These are phyloP conservation scores for Leuciscus idus DNA, from an alignment of 2,113 vertebrate genomes.

Conservation along the genomic window DNA sequence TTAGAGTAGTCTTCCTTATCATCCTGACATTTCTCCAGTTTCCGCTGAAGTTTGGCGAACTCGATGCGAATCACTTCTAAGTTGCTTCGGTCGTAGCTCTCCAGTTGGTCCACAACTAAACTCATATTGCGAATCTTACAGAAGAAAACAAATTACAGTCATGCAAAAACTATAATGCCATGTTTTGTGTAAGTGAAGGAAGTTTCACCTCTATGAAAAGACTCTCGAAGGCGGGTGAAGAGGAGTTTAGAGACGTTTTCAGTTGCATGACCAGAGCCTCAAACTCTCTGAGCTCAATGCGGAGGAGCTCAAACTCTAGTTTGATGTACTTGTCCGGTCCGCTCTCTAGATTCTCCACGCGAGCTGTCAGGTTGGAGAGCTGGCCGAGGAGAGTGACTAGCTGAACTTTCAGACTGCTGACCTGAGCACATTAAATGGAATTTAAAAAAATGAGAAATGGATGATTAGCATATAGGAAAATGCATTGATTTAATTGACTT, in stretches of 20 bases:
- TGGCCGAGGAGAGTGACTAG: conserved; percentile 63
- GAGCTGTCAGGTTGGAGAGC: conserved; percentile 57
- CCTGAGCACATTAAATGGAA: conserved; percentile 43
- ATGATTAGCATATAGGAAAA: not conserved
- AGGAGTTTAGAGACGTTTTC: conserved; percentile 67
- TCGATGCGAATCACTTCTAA: conserved; percentile 73
- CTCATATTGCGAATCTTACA: conserved; percentile 77
- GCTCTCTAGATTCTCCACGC: conserved; percentile 61
- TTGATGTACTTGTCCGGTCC: conserved; percentile 69
- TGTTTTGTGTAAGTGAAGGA: not conserved
- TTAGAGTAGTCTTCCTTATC: conserved; percentile 62
- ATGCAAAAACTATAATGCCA: not conserved
- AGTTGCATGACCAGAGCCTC: conserved; percentile 70
- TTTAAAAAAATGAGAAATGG: not conserved
- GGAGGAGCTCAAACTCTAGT: conserved; percentile 75
- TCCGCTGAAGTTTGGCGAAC: conserved; percentile 74
- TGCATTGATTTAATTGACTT: not conserved
- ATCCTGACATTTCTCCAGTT: conserved; percentile 73
- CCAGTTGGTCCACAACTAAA: conserved; percentile 73
- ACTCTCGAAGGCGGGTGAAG: conserved; percentile 69
- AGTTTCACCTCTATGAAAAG: conserved; percentile 69
- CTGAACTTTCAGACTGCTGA: conserved; percentile 59
- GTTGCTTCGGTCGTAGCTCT: conserved; percentile 74
- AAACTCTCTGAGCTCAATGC: conserved; percentile 71
- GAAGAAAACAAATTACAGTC: not conserved